phyloP scores from a whole-genome alignment of 2,113 vertebrate genomes.

The Hyaena hyaena region DNA sequence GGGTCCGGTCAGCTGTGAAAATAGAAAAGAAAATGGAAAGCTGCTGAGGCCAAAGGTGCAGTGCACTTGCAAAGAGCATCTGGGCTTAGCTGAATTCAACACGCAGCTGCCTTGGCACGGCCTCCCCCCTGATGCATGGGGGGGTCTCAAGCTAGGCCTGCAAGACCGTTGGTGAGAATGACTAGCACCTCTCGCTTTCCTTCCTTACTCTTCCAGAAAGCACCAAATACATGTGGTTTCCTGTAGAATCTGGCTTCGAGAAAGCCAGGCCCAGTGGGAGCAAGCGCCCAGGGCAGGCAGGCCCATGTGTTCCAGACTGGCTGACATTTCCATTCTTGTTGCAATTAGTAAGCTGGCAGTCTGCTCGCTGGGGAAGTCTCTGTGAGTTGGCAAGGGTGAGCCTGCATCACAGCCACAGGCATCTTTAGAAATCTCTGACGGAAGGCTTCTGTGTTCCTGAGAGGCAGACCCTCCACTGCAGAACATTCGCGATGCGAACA shows the following conservation, averaged over 20 bases:
- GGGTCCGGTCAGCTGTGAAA: background rate
- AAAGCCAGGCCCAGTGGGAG: background rate
- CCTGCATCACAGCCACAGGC: background rate
- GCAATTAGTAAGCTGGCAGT: background rate
- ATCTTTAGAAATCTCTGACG: background rate
- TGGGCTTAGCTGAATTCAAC: background rate
- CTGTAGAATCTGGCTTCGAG: background rate
- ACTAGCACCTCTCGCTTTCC: background rate
- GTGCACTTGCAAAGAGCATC: background rate
- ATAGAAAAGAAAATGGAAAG: background rate
- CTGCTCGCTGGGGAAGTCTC: background rate
- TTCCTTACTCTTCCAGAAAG: background rate
- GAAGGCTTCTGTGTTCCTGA: background rate
- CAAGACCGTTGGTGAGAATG: background rate
- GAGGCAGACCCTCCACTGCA: background rate
- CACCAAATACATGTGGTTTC: background rate
- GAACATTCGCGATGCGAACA: background rate
- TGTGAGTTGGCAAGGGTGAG: slow-evolving; percentile 7
- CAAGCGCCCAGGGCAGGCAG: slow-evolving; percentile 31
- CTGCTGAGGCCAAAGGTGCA: background rate
- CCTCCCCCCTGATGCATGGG: background rate
- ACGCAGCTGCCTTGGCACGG: background rate
- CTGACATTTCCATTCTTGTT: background rate
- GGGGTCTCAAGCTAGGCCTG: background rate
- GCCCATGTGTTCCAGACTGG: background rate